Percentiles rank a stretch among this genome's conserved stretches.
These are phyloP conservation scores for Upupa epops DNA, from an alignment of 2,113 vertebrate genomes.

Conservation along the genomic window DNA sequence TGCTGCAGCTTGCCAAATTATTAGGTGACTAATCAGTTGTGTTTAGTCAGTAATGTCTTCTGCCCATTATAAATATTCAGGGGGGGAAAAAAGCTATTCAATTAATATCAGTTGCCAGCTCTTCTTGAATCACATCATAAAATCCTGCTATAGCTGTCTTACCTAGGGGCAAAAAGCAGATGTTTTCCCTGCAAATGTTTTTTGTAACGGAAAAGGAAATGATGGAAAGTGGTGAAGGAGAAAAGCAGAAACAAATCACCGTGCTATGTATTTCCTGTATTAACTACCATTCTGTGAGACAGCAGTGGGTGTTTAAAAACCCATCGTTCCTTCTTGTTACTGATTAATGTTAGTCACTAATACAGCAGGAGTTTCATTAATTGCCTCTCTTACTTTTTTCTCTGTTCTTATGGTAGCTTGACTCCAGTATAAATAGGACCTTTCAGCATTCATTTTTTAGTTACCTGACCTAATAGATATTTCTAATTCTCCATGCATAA, in stretches of 20 bases:
- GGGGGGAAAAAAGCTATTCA: neutral
- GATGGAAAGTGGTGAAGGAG: neutral
- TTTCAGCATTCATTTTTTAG: neutral
- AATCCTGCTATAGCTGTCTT: neutral
- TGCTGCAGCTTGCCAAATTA: neutral
- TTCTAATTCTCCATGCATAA: neutral
- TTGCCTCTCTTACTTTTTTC: neutral
- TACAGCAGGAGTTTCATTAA: constrained; percentile 1
- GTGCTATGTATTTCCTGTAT: neutral
- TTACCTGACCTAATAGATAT: neutral
- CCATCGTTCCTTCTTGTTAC: neutral
- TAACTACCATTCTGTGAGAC: neutral
- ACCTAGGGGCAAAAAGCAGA: neutral
- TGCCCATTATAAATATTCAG: neutral
- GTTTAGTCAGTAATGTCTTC: neutral
- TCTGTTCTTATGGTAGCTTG: neutral
- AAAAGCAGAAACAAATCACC: neutral
- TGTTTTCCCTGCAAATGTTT: neutral
- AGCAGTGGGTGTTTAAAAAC: constrained; percentile 2
- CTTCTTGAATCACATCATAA: neutral
- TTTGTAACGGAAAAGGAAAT: neutral
- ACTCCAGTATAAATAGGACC: neutral
- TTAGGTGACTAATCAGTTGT: neutral
- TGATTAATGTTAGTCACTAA: neutral
- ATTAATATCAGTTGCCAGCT: constrained; percentile 1